Evolutionary conservation across 2,888 invertebrate species (phyloP), one percentile per base, ranked within the genome.

Genomic region (Sesia apiformis): DNA sequence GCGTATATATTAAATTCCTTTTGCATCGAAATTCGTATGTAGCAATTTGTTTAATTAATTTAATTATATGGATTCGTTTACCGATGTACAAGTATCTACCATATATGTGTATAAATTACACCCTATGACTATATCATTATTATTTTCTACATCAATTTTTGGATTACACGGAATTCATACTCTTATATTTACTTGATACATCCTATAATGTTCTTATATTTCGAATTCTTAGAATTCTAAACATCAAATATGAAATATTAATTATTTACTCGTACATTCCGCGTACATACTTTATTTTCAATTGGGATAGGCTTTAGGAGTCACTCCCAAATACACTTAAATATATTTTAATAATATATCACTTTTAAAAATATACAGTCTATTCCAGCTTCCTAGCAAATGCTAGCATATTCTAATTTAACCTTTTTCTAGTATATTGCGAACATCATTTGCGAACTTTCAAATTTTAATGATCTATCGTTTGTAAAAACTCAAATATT

Each of bases 1-100:
- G 23, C 23, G 23, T 23, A 23, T 69, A 77, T 76, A 72, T 73
- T 79, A 80, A 84, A 84, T 83, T 86, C 84, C 78, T 72, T 79
- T 79, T 76, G 80, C 84, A 82, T 83, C 77, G 75, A 75, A 23
- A 64, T 65, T 63, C 52, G 55, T 72, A 79, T 81, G 56, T 81
- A 83, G 78, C 78, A 52, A 52, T 51, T 53, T 40, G 49, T 40
- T 41, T 53, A 53, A 7, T 23, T 53, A 51, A 46, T 8, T 52
- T 49, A 50, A 38, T 5, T 53, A 46, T 3, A 49, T 53, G 39
- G 23, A 23, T 23, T 23, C 23, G 1, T 23, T 23, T 23, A 23
- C 23, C 2, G 23, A 23, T 23, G 23, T 23, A 23, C 23, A 23
- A 23, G 23, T 23, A 23, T 2, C 23, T 23, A n/a, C n/a, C n/a